These are phyloP conservation scores for Amphimallon solstitiale DNA, from an alignment of 2,888 invertebrate species.

Conservation along the genomic window DNA sequence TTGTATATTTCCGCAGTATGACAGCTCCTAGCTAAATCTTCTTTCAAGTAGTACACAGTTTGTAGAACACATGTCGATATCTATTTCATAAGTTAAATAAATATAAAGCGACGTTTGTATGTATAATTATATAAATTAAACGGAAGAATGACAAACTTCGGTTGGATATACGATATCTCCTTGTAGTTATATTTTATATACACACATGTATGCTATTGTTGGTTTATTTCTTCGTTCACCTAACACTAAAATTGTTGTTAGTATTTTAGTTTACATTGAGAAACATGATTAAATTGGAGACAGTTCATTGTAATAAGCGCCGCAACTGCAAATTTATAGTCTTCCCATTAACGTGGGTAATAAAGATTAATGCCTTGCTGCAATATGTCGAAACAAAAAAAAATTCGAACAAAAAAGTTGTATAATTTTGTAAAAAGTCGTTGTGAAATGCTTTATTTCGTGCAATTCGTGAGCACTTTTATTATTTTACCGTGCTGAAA, in stretches of 20 bases:
- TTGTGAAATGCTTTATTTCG: conserved; percentile 24
- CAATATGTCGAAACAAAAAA: conserved; percentile 23
- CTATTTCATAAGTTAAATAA: no score
- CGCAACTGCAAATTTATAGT: conserved; percentile 25
- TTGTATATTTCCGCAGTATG: no score
- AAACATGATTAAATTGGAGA: conserved; percentile 22
- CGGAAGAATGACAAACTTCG: no score
- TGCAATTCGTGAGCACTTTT: conserved; percentile 26
- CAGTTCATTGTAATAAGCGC: conserved; percentile 26
- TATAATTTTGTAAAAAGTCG: conserved; percentile 19
- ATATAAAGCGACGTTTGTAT: no score
- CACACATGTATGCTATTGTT: background rate
- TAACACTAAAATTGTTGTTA: conserved; percentile 16
- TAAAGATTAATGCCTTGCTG: conserved; percentile 25
- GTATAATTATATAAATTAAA: no score
- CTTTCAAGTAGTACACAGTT: no score
- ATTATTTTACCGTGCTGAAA: conserved; percentile 23
- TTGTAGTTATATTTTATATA: conserved; percentile 5
- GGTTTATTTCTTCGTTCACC: background rate
- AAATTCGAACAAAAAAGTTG: conserved; percentile 11
- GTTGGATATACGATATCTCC: no score
- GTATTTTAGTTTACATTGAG: conserved; percentile 20
- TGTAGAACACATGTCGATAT: no score
- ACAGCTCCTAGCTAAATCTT: no score
- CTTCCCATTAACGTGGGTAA: conserved; percentile 23